These are phyloP conservation scores for Siderastrea siderea DNA, from an alignment of 92 coral and sea anemone species.

Conservation along the genomic window DNA sequence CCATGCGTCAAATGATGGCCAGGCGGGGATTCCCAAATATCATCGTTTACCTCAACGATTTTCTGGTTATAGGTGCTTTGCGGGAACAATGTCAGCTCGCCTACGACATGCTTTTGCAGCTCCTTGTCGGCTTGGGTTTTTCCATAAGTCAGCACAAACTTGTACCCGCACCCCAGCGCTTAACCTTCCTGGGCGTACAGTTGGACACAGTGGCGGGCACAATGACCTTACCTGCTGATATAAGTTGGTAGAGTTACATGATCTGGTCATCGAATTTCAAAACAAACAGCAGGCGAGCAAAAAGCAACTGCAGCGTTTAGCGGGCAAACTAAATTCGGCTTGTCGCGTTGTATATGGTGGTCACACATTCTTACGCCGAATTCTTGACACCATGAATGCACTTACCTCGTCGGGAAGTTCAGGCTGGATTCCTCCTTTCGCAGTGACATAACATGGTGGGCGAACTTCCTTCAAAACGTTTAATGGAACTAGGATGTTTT, in stretches of 20 bases:
- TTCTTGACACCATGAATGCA: conserved; percentile 9
- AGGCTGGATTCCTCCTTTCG: not conserved
- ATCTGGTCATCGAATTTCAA: no score
- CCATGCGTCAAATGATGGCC: no score
- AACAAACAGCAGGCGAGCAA: no score
- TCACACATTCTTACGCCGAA: not conserved
- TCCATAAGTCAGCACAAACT: not conserved
- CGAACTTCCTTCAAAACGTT: not conserved
- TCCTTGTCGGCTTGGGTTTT: no score
- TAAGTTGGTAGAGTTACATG: conserved; percentile 29
- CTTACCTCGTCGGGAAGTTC: conserved; percentile 17
- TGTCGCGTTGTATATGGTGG: conserved; percentile 33
- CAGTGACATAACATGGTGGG: conserved; percentile 11
- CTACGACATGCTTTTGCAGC: no score
- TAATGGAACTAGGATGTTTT: conserved; percentile 31
- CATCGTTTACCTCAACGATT: no score
- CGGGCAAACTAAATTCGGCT: not conserved
- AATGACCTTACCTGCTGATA: conserved; percentile 38
- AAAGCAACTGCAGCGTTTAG: no score
- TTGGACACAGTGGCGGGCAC: conserved; percentile 34
- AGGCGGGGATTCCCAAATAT: no score
- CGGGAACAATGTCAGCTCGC: no score
- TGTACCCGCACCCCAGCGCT: conserved; percentile 32
- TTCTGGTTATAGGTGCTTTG: no score
- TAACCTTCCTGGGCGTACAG: conserved; percentile 49